phyloP scores from a whole-genome alignment of 2,888 invertebrate species.

The Epistrophe eligans region DNA sequence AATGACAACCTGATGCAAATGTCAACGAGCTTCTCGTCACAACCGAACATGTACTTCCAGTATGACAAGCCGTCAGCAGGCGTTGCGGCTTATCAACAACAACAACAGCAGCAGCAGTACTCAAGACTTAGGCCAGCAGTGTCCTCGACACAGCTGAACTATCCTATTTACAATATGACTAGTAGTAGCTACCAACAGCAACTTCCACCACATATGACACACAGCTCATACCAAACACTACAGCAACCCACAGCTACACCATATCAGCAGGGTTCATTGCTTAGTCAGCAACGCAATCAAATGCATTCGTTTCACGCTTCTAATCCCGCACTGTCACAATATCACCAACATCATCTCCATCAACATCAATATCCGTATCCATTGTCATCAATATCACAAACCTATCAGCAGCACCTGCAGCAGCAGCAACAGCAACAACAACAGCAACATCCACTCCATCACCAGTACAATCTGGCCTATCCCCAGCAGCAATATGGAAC shows the following conservation, averaged over 20 bases:
- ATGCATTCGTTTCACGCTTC: slow-evolving; percentile 83
- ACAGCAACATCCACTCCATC: slow-evolving; percentile 76
- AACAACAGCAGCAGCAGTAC: slow-evolving; percentile 71
- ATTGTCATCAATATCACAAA: slow-evolving; percentile 73
- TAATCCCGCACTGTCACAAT: slow-evolving; percentile 82
- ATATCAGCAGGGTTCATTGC: slow-evolving; percentile 77
- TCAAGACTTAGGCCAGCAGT: slow-evolving; percentile 82
- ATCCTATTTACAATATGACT: slow-evolving; percentile 79
- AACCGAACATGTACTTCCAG: slow-evolving; percentile 84
- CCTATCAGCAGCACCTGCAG: slow-evolving; percentile 77
- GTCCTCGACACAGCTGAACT: slow-evolving; percentile 82
- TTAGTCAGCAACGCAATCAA: slow-evolving; percentile 81
- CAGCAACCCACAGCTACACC: slow-evolving; percentile 80
- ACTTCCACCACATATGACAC: slow-evolving; percentile 73
- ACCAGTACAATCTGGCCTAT: slow-evolving; percentile 46
- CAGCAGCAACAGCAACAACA: slow-evolving; percentile 76
- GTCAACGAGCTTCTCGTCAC: slow-evolving; percentile 83
- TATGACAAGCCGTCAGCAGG: slow-evolving; percentile 73
- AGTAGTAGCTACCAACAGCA: slow-evolving; percentile 79
- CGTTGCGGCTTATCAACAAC: slow-evolving; percentile 67
- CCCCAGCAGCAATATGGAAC: slow-evolving; percentile 77
- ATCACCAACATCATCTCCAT: slow-evolving; percentile 78
- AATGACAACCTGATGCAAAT: slow-evolving; percentile 84
- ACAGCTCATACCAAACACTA: slow-evolving; percentile 79
- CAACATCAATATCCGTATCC: slow-evolving; percentile 73